These are phyloP conservation scores for Gortyna flavago DNA, from an alignment of 2,888 invertebrate species.

Conservation along the genomic window DNA sequence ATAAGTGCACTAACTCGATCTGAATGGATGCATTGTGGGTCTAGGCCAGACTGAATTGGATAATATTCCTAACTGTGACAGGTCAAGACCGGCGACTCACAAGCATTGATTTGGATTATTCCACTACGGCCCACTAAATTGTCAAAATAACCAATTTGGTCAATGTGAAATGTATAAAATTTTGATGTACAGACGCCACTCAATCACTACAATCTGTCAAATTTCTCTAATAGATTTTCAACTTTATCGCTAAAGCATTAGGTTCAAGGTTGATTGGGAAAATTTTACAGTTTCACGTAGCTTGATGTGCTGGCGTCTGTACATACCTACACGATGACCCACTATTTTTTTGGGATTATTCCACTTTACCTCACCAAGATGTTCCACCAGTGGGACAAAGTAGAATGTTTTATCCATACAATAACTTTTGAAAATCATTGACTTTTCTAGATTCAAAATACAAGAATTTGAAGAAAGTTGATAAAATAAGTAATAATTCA, in stretches of 20 bases:
- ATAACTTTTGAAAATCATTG: neutral
- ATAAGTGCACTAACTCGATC: conserved; percentile 25
- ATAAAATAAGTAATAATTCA: neutral
- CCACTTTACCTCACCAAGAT: neutral
- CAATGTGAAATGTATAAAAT: neutral
- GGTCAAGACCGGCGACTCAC: neutral
- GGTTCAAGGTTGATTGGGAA: too few species aligned
- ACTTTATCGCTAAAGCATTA: too few species aligned
- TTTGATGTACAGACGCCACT: too few species aligned
- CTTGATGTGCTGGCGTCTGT: too few species aligned
- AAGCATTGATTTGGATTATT: neutral
- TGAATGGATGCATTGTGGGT: conserved; percentile 31
- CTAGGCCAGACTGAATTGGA: conserved; percentile 26
- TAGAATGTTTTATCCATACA: neutral
- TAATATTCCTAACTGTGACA: conserved; percentile 9
- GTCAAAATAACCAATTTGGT: neutral
- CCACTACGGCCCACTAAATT: neutral
- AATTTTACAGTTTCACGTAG: too few species aligned
- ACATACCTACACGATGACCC: neutral
- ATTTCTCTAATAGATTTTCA: too few species aligned
- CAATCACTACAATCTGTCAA: too few species aligned
- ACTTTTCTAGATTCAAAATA: neutral
- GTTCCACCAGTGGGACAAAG: neutral
- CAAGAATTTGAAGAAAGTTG: neutral
- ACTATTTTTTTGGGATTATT: neutral